Conservation (phyloP, 2,113 vertebrate species). For the Smithornis capensis region DNA sequence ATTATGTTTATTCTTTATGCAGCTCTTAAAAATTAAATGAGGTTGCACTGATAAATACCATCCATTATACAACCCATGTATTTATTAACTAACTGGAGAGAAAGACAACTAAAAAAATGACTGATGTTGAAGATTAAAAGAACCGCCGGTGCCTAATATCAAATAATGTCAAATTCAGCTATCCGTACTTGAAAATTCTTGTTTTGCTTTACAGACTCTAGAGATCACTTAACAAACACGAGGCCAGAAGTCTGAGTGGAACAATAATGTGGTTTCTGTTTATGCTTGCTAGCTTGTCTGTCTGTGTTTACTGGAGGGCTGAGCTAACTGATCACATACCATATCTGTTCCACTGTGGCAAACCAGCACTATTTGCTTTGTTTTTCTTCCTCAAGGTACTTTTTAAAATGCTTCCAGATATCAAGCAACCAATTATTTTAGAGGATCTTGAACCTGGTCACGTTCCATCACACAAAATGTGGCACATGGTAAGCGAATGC, state of each 20-base stretch:
- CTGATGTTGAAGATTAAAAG: slow-evolving; percentile 60
- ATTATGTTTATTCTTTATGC: background rate
- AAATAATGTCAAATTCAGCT: slow-evolving; percentile 52
- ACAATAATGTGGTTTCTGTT: slow-evolving; percentile 77
- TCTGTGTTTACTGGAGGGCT: slow-evolving; percentile 83
- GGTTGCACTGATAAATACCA: slow-evolving; percentile 24
- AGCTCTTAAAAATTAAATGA: slow-evolving; percentile 26
- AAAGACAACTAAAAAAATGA: slow-evolving; percentile 46
- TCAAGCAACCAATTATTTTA: slow-evolving; percentile 59
- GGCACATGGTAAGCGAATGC: background rate
- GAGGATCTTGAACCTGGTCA: background rate
- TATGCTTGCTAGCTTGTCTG: slow-evolving; percentile 69
- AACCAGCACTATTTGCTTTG: slow-evolving; percentile 74
- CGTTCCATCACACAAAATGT: background rate
- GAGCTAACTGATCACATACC: slow-evolving; percentile 86
- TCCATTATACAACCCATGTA: background rate
- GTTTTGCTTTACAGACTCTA: slow-evolving; percentile 55
- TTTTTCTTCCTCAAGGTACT: slow-evolving; percentile 78
- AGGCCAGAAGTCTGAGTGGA: slow-evolving; percentile 74
- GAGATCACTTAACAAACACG: slow-evolving; percentile 71
- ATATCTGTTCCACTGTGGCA: slow-evolving; percentile 85
- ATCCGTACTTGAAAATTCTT: slow-evolving; percentile 53
- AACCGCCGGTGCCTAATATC: slow-evolving; percentile 22
- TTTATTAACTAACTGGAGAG: slow-evolving; percentile 12
- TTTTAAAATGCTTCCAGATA: slow-evolving; percentile 83